Evolutionary conservation across 2,888 invertebrate genomes (phyloP).

Genomic region (Vanessa cardui): DNA sequence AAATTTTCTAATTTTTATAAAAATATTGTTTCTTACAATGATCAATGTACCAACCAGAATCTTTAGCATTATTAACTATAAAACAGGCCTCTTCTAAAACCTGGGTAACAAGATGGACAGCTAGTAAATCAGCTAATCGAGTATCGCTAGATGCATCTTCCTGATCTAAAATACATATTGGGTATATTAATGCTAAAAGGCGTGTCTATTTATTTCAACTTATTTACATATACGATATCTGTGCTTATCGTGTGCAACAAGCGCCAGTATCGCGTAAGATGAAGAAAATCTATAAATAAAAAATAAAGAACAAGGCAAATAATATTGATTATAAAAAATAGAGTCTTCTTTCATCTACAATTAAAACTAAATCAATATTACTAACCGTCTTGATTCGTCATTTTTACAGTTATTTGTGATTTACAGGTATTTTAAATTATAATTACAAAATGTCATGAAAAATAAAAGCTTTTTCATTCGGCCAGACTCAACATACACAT

Average conservation of each 20-base stretch:
- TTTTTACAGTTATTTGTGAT: slow-evolving; percentile 43
- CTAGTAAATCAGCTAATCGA: slow-evolving; percentile 56
- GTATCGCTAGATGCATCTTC: slow-evolving; percentile 49
- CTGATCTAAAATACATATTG: slow-evolving; percentile 46
- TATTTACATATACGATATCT: too few species aligned
- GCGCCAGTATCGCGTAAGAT: too few species aligned
- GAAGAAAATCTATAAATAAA: not conserved
- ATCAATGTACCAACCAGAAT: slow-evolving; percentile 53
- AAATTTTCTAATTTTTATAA: not conserved
- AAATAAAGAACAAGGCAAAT: not conserved
- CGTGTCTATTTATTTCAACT: too few species aligned
- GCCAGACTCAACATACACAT: not conserved
- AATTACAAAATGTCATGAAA: slow-evolving; percentile 7
- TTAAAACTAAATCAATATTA: slow-evolving; percentile 1
- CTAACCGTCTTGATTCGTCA: slow-evolving; percentile 61
- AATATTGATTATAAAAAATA: slow-evolving; percentile 1
- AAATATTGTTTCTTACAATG: too few species aligned
- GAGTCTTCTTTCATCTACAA: too few species aligned
- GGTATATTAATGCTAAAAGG: not conserved
- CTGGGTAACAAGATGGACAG: slow-evolving; percentile 67
- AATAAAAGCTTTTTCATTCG: not conserved
- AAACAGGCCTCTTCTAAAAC: slow-evolving; percentile 70
- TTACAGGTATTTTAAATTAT: slow-evolving; percentile 4
- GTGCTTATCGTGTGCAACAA: too few species aligned
- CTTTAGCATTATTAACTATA: slow-evolving; percentile 61